Evolutionary conservation across 2,888 invertebrate genomes (phyloP).

Genomic region (Odontocolon sp.): DNA sequence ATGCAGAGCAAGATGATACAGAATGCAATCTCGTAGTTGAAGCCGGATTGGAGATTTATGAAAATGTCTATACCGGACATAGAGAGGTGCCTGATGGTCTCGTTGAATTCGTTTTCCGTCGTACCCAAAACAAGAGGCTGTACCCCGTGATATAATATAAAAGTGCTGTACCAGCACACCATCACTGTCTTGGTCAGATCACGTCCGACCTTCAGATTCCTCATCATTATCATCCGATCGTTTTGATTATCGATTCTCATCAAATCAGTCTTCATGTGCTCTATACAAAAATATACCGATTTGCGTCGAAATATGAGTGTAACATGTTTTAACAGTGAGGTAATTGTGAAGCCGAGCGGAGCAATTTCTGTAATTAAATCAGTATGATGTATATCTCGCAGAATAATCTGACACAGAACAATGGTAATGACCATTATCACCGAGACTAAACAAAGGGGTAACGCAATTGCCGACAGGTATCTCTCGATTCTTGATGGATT

Average conservation of each 20-base stretch:
- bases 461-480: conserved; percentile 17
- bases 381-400: conserved; percentile 17
- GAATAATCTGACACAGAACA: conserved; percentile 14
- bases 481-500: conserved; percentile 25
- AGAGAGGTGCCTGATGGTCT: conserved; percentile 50
- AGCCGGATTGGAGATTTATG: conserved; percentile 56
- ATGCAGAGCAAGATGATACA: conserved; percentile 50
- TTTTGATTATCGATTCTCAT: conserved; percentile 13
- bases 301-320: conserved; percentile 41
- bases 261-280: conserved; percentile 66
- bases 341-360: conserved; percentile 45
- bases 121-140: conserved; percentile 58
- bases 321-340: conserved; percentile 46
- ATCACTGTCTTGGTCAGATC: conserved; percentile 59
- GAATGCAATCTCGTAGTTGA: conserved; percentile 65
- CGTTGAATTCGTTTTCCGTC: conserved; percentile 42
- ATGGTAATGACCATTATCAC: conserved; percentile 32
- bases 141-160: conserved; percentile 61
- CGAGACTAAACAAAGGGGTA: conserved; percentile 21
- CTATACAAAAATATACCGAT: conserved; percentile 53
- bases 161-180: conserved; percentile 57
- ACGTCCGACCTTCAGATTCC: conserved; percentile 54
- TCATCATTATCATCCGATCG: conserved; percentile 49
- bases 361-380: conserved; percentile 37
- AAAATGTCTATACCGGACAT: conserved; percentile 51